phyloP scores from a whole-genome alignment of 2,888 invertebrate genomes.

The Parasteatoda lunata region DNA sequence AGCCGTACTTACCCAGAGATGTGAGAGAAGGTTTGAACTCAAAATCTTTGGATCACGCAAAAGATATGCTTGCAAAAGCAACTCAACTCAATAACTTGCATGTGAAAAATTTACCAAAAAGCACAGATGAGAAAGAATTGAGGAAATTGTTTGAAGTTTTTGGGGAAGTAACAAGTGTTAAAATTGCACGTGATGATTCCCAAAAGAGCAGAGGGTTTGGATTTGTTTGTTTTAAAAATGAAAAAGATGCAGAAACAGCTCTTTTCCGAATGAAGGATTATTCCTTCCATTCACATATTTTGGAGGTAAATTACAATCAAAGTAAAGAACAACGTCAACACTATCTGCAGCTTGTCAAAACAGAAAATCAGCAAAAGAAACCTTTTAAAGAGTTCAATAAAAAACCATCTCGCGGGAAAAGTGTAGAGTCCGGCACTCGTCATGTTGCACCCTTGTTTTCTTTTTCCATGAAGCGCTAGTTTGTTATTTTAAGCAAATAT shows the following conservation, averaged over 20 bases:
- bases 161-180: conserved; percentile 31
- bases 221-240: conserved; percentile 34
- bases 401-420: not conserved
- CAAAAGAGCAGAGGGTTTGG: conserved; percentile 32
- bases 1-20: conserved; percentile 16
- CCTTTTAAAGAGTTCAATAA: not conserved
- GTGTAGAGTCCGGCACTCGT: not conserved
- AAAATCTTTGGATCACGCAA: conserved; percentile 12
- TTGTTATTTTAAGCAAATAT: too few relatives aligned
- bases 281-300: not conserved
- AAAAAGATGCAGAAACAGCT: conserved; percentile 29
- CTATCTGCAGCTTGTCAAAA: not conserved
- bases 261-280: conserved; percentile 12
- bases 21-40: not conserved
- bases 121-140: conserved; percentile 21
- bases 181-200: conserved; percentile 20
- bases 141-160: conserved; percentile 20
- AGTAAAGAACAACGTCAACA: conserved; percentile 18
- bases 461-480: not conserved
- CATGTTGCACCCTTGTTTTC: not conserved
- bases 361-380: too few relatives aligned
- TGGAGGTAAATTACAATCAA: conserved; percentile 38
- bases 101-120: conserved; percentile 30
- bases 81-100: conserved; percentile 37
- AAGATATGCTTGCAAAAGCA: not conserved